phyloP scores from a whole-genome alignment of 2,113 vertebrate species.

The Microtus ochrogaster region DNA sequence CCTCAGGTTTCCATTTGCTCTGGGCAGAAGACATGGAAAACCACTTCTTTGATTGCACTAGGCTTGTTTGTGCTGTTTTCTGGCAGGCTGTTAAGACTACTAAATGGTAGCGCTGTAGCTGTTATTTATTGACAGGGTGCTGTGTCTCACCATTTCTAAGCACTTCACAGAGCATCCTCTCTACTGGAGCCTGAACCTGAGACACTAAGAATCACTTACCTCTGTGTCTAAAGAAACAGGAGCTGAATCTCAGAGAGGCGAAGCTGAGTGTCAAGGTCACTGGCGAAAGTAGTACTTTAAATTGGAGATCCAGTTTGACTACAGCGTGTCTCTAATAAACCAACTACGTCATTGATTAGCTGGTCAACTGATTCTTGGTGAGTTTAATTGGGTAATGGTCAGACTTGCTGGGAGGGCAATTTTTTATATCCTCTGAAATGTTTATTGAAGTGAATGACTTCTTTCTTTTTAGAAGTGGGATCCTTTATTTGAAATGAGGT shows the following conservation, averaged over 20 bases:
- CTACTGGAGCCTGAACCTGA: conserved; percentile 1
- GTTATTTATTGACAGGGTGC: background rate
- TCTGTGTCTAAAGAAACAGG: background rate
- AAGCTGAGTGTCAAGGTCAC: background rate
- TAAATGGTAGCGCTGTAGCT: background rate
- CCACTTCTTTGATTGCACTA: background rate
- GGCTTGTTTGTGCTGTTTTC: background rate
- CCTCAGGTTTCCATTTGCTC: conserved; percentile 3
- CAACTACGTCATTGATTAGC: background rate
- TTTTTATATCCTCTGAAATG: background rate
- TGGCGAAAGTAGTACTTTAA: background rate
- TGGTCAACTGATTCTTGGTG: background rate
- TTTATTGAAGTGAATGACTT: background rate
- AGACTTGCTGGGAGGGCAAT: background rate
- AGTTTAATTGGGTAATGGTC: background rate
- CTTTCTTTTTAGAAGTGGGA: background rate
- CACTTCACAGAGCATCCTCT: background rate
- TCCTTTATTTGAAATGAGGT: background rate
- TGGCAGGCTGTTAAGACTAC: background rate
- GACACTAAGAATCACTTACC: background rate
- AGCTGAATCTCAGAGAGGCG: background rate
- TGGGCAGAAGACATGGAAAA: conserved; percentile 61
- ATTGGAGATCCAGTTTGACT: background rate
- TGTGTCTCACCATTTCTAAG: background rate
- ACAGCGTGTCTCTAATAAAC: background rate